Evolutionary conservation across 2,113 vertebrate genomes (phyloP).

Genomic region (Indicator indicator): DNA sequence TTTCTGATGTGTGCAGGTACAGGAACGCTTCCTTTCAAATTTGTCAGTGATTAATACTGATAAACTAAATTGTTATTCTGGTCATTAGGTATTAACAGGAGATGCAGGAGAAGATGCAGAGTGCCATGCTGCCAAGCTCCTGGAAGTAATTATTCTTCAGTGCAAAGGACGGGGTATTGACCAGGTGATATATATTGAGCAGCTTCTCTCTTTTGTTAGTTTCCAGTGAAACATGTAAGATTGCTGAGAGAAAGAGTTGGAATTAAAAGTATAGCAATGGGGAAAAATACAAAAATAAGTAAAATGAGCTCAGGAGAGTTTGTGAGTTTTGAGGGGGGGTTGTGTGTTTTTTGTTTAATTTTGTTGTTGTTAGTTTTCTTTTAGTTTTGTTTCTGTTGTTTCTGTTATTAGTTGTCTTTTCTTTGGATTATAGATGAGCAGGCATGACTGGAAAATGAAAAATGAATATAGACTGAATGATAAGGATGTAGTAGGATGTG

Average conservation of each 20-base stretch:
- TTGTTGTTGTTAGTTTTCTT: background rate
- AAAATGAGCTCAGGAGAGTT: background rate
- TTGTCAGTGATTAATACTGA: background rate
- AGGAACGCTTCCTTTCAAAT: background rate
- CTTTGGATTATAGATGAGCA: background rate
- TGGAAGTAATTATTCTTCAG: slow-evolving; percentile 96
- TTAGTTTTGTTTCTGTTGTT: too few relatives aligned
- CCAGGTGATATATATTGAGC: slow-evolving; percentile 79
- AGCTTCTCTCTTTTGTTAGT: background rate
- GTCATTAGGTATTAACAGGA: slow-evolving; percentile 86
- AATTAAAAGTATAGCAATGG: background rate
- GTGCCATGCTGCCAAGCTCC: slow-evolving; percentile 94
- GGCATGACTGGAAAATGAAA: background rate
- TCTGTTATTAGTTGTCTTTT: background rate
- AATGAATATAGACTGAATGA: background rate
- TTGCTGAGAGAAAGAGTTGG: background rate
- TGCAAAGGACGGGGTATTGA: slow-evolving; percentile 94
- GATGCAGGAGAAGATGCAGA: slow-evolving; percentile 94
- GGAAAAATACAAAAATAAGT: background rate
- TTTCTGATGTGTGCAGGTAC: background rate
- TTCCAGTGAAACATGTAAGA: background rate
- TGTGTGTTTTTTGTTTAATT: background rate
- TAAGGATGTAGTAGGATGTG: background rate
- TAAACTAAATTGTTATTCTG: background rate
- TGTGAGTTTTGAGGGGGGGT: background rate